Evolutionary conservation across 2,113 vertebrate genomes (phyloP).

Genomic region (Chaetura pelagica): DNA sequence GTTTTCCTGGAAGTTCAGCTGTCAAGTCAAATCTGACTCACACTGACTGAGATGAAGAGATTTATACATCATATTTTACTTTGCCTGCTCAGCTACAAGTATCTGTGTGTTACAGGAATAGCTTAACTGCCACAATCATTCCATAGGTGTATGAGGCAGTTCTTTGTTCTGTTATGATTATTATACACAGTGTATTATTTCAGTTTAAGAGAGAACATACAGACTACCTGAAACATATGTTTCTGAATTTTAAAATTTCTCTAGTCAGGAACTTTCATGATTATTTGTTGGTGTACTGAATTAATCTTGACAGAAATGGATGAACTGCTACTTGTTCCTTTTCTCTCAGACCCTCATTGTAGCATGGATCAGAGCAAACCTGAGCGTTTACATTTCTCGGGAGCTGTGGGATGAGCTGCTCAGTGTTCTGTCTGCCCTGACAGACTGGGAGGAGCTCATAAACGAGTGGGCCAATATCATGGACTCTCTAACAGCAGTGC

Average conservation of each 20-base stretch:
- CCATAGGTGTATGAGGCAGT: no score
- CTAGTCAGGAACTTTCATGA: background rate
- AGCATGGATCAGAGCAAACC: slow-evolving; percentile 95
- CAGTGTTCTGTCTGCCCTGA: slow-evolving; percentile 90
- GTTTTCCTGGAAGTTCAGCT: background rate
- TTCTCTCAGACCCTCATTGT: slow-evolving; percentile 92
- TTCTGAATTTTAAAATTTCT: background rate
- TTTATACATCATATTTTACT: rapidly evolving
- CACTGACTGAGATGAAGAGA: background rate
- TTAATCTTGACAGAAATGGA: background rate
- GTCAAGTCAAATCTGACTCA: background rate
- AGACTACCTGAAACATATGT: rapidly evolving
- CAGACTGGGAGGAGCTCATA: slow-evolving; percentile 95
- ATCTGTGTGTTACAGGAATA: rapidly evolving
- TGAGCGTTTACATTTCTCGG: slow-evolving; percentile 94
- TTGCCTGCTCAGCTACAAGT: background rate
- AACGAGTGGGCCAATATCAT: slow-evolving; percentile 96
- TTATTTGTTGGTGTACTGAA: background rate
- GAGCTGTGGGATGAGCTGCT: slow-evolving; percentile 98
- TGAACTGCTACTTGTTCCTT: background rate
- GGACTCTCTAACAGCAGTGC: slow-evolving; percentile 94
- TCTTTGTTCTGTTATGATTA: background rate
- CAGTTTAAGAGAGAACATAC: background rate
- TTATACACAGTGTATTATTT: background rate
- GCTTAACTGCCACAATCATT: rapidly evolving